These are phyloP conservation scores for Mormyrops attenuatus DNA, from an alignment of 2,797 vertebrate species.

Conservation along the genomic window DNA sequence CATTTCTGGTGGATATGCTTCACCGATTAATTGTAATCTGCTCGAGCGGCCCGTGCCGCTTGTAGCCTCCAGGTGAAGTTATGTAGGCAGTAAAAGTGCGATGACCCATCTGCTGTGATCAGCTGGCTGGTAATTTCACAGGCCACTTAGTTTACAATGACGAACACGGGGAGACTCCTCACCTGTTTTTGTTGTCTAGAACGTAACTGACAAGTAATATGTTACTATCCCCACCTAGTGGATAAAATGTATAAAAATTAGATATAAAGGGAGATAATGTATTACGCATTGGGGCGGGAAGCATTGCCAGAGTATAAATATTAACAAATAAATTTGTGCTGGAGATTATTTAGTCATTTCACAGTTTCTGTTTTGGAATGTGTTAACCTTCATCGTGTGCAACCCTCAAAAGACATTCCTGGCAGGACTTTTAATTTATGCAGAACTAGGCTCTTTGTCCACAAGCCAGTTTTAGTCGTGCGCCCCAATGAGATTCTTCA, in stretches of 20 bases:
- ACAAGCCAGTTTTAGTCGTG: background rate
- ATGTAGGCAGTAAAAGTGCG: background rate
- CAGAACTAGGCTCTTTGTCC: background rate
- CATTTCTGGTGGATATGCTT: background rate
- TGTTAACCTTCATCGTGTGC: background rate
- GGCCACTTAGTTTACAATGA: constrained; percentile 1
- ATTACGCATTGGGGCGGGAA: background rate
- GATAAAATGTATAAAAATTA: background rate
- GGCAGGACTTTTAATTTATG: constrained; percentile 8
- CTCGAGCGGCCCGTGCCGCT: background rate
- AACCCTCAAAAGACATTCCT: background rate
- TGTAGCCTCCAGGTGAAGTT: background rate
- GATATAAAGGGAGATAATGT: background rate
- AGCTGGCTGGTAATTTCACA: background rate
- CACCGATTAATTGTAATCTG: background rate
- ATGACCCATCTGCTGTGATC: constrained; percentile 4
- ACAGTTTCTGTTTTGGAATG: background rate
- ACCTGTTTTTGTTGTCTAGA: background rate
- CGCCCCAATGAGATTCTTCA: background rate
- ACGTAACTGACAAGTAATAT: background rate
- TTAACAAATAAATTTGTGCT: background rate
- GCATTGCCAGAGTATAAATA: background rate
- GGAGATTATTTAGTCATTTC: background rate
- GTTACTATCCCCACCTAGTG: constrained; percentile 15
- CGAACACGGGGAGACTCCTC: background rate